Conservation (phyloP, 2,888 invertebrate species). For the Coenonympha glycerion region DNA sequence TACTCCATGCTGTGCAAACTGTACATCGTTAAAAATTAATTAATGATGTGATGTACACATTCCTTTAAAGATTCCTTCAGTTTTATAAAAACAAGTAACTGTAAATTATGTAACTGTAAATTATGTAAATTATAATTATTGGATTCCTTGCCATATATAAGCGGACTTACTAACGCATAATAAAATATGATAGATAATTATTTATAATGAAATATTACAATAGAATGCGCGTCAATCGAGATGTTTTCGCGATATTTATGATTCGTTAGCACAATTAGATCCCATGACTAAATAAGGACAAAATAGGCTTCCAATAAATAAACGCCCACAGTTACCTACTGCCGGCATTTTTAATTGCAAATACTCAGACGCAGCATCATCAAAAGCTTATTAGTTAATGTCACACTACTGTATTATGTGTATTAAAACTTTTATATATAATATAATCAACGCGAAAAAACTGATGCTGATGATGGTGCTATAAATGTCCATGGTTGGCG, state of each 20-base stretch:
- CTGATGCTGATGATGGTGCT: too few species aligned
- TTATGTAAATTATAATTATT: background rate
- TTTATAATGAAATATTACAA: background rate
- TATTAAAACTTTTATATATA: too few species aligned
- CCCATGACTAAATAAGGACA: background rate
- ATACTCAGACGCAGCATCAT: background rate
- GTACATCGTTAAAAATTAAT: too few species aligned
- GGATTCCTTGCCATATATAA: conserved; percentile 1
- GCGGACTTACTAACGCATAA: background rate
- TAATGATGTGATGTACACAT: too few species aligned
- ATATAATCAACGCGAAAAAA: too few species aligned
- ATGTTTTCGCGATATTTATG: background rate
- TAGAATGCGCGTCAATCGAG: background rate
- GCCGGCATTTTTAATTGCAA: too few species aligned
- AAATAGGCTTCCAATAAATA: background rate
- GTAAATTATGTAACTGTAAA: too few species aligned
- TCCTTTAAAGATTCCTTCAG: background rate
- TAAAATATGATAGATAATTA: background rate
- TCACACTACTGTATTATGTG: too few species aligned
- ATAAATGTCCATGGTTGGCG: too few species aligned
- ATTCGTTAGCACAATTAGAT: background rate
- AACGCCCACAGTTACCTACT: background rate
- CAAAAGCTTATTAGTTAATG: too few species aligned
- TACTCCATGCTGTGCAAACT: too few species aligned
- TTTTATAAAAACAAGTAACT: background rate